These are phyloP conservation scores for Spea bombifrons DNA, from an alignment of 2,113 vertebrate species.

Conservation along the genomic window DNA sequence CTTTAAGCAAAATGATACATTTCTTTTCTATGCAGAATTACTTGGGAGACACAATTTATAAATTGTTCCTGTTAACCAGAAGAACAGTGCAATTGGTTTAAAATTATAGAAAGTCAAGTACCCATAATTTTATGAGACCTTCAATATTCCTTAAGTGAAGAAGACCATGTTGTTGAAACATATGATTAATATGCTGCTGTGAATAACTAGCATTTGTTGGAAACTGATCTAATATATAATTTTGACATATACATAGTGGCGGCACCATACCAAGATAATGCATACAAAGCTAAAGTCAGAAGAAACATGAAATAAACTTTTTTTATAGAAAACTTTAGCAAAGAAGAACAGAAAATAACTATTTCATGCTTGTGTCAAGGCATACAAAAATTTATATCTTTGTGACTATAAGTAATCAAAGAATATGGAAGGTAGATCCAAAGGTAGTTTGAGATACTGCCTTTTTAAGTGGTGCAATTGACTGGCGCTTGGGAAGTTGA, in stretches of 20 bases:
- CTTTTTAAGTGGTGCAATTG: too few relatives aligned
- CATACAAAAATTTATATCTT: too few relatives aligned
- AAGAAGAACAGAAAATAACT: background rate
- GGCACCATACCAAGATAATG: conserved; percentile 30
- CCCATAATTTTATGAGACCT: conserved; percentile 23
- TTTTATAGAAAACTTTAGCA: conserved; percentile 12
- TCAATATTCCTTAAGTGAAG: conserved; percentile 22
- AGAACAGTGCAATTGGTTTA: conserved; percentile 26
- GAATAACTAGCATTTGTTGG: conserved; percentile 36
- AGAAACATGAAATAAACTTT: conserved; percentile 11
- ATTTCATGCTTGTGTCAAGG: too few relatives aligned
- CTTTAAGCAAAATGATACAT: conserved; percentile 7
- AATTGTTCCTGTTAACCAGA: conserved; percentile 24
- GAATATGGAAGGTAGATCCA: too few relatives aligned
- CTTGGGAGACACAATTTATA: conserved; percentile 13
- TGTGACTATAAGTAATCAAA: background rate
- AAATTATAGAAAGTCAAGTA: conserved; percentile 31
- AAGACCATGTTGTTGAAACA: conserved; percentile 26
- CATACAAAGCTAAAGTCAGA: conserved; percentile 6
- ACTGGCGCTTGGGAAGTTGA: too few relatives aligned
- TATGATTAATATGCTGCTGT: conserved; percentile 41
- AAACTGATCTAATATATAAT: conserved; percentile 38
- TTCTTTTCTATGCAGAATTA: conserved; percentile 24
- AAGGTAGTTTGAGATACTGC: background rate
- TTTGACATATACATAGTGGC: conserved; percentile 30